Evolutionary conservation across 2,113 vertebrate genomes (phyloP).

Genomic region (Chlamydotis undulata): DNA sequence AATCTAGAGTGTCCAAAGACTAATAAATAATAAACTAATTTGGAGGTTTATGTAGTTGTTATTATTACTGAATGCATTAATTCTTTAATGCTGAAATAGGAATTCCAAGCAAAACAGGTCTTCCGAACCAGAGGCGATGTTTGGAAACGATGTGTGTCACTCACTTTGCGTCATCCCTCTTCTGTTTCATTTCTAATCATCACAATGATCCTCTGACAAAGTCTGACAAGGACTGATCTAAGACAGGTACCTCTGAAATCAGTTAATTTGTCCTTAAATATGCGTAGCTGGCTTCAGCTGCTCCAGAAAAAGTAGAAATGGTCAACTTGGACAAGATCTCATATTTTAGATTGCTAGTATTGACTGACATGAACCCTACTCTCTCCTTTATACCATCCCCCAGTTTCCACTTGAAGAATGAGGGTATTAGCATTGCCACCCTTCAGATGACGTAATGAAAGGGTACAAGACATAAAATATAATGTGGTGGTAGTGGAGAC

Average conservation of each 20-base stretch:
- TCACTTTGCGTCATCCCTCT: background rate
- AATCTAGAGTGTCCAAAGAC: background rate
- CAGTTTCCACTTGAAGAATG: background rate
- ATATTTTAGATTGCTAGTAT: background rate
- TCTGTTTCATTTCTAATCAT: background rate
- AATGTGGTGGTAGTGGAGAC: background rate
- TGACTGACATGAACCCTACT: background rate
- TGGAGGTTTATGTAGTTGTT: background rate
- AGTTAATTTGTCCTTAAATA: background rate
- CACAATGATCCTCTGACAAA: background rate
- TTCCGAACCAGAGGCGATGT: background rate
- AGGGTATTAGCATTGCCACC: background rate
- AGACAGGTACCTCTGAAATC: background rate
- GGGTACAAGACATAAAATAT: background rate
- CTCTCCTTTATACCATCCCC: background rate
- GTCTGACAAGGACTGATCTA: background rate
- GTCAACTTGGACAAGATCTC: background rate
- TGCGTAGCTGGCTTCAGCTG: background rate
- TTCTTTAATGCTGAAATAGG: background rate
- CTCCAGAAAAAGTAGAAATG: background rate
- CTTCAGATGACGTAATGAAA: background rate
- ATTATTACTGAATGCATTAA: background rate
- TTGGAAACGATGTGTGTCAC: background rate
- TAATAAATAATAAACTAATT: background rate
- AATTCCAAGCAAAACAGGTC: background rate